These are phyloP conservation scores for Mobula birostris DNA, from an alignment of 2,113 vertebrate genomes.

Conservation along the genomic window DNA sequence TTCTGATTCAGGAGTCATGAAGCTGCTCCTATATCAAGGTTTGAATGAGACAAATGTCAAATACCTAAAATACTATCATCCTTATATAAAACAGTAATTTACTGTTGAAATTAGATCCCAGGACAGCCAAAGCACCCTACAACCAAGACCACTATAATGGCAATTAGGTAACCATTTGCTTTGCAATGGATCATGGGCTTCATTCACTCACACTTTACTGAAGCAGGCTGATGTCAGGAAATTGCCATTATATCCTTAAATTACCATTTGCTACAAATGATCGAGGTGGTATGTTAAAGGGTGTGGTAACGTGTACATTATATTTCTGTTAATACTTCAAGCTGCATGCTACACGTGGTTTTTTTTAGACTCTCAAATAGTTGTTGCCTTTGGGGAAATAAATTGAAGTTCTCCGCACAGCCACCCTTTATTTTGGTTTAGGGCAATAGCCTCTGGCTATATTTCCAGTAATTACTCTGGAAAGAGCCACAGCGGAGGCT, in stretches of 20 bases:
- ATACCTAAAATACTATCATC: too few relatives aligned
- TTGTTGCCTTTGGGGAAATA: background rate
- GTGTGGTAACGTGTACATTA: background rate
- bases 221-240: background rate
- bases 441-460: background rate
- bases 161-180: background rate
- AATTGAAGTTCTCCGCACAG: background rate
- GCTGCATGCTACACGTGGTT: background rate
- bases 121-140: background rate
- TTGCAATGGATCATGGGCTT: background rate
- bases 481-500: background rate
- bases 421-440: background rate
- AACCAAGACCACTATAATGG: background rate
- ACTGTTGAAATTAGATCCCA: background rate
- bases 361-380: slow-evolving; percentile 5
- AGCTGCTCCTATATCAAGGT: background rate
- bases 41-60: background rate
- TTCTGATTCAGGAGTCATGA: background rate
- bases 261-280: background rate
- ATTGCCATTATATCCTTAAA: background rate
- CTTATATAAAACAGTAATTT: background rate
- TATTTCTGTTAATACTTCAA: background rate
- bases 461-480: background rate
- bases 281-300: background rate
- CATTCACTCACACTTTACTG: background rate